Evolutionary conservation across 2,888 invertebrate genomes (phyloP).

Genomic region (Pyrrhosoma nymphula): DNA sequence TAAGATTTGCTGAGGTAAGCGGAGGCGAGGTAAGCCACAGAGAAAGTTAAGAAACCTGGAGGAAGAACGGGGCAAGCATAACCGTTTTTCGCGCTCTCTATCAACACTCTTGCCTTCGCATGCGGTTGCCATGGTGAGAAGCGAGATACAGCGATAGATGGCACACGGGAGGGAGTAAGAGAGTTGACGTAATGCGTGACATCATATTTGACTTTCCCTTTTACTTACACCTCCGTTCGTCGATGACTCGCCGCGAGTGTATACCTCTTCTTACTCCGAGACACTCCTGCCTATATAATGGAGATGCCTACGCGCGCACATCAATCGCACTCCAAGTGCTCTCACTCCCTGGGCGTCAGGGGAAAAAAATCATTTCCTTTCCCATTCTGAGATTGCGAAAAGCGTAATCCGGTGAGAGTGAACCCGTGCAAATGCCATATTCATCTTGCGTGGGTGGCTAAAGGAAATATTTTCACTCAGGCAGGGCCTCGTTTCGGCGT

Average conservation of each 20-base stretch:
- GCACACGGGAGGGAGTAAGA: not conserved
- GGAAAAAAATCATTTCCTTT: not conserved
- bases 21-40: not conserved
- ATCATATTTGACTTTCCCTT: slow-evolving; percentile 31
- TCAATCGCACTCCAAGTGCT: not conserved
- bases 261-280: not conserved
- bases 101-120: not conserved
- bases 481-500: too few species aligned
- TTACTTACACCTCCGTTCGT: not conserved
- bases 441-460: too few species aligned
- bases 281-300: not conserved
- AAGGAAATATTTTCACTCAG: too few species aligned
- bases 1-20: too few species aligned
- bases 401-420: too few species aligned
- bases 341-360: not conserved
- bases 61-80: not conserved
- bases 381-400: too few species aligned
- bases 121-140: not conserved
- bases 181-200: slow-evolving; percentile 50
- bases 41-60: not conserved
- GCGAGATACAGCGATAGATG: too few species aligned
- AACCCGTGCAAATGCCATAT: too few species aligned
- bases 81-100: not conserved
- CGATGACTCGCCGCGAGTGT: not conserved
- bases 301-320: not conserved